Percentiles rank a stretch among this genome's conserved stretches.
Conservation (phyloP, 2,797 vertebrate genomes). For the Cacajao melanocephalus region DNA sequence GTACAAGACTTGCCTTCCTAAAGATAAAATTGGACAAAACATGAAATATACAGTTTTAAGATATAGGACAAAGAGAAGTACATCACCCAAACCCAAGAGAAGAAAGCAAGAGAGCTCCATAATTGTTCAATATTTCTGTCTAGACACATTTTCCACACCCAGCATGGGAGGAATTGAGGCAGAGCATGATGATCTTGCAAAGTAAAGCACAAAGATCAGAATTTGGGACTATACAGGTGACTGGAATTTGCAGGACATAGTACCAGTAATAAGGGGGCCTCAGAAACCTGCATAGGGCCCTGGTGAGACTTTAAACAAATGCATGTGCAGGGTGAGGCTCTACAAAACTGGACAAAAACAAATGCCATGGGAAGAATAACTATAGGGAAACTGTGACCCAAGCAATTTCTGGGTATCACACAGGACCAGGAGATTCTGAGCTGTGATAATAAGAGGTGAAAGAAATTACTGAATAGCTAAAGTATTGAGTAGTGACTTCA, state of each 20-base stretch:
- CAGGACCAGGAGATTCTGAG: not conserved
- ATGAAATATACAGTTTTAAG: not conserved
- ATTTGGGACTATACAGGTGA: not conserved
- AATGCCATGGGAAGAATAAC: not conserved
- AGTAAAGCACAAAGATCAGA: not conserved
- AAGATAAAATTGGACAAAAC: not conserved
- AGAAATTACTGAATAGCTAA: conserved; percentile 1
- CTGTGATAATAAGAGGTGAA: not conserved
- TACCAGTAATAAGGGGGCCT: not conserved
- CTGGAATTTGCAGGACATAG: not conserved
- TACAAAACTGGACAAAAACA: not conserved
- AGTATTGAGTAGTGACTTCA: not conserved
- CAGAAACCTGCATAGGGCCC: not conserved
- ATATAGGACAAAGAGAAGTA: not conserved
- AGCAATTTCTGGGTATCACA: not conserved
- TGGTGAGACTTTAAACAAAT: conserved; percentile 10
- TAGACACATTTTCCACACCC: not conserved
- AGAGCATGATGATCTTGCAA: not conserved
- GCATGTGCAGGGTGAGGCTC: not conserved
- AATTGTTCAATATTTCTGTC: not conserved
- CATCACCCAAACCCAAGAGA: not conserved
- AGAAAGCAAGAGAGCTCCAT: not conserved
- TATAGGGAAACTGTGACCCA: not conserved
- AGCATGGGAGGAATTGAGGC: not conserved
- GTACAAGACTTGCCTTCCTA: not conserved